A percentile compares a stretch with the other conserved stretches of the same genome.
Conservation (phyloP, 2,113 vertebrate genomes). For the Chinchilla lanigera region DNA sequence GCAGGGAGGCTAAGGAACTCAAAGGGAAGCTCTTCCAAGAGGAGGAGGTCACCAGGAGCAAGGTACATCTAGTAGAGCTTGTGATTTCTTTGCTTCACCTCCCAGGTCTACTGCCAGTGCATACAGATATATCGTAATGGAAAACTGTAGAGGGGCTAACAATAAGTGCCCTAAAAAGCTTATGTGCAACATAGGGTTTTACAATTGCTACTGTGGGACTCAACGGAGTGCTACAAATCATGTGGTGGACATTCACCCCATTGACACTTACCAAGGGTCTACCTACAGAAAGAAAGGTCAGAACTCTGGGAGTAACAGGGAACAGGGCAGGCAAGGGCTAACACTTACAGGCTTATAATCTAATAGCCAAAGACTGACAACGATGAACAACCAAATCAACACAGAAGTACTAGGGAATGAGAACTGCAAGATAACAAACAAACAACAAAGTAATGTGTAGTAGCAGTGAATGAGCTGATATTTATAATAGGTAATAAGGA, state of each 20-base stretch:
- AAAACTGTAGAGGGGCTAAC: not conserved
- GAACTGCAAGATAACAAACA: not conserved
- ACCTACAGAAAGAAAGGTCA: not conserved
- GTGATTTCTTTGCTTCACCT: not conserved
- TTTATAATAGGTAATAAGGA: slow-evolving; percentile 7
- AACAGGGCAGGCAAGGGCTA: not conserved
- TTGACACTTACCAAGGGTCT: not conserved
- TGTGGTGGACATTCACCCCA: not conserved
- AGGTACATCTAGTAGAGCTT: not conserved
- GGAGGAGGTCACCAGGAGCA: not conserved
- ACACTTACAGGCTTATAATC: not conserved
- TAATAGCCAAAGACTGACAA: not conserved
- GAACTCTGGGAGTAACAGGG: not conserved
- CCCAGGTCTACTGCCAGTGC: not conserved
- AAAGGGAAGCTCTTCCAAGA: not conserved
- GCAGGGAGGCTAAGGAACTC: not conserved
- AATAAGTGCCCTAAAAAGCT: not conserved
- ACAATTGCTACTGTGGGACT: not conserved
- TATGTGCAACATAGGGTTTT: not conserved
- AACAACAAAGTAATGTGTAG: not conserved
- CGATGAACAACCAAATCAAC: not conserved
- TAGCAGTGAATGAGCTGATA: not conserved
- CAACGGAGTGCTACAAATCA: not conserved
- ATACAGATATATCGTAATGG: not conserved
- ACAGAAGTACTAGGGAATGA: not conserved